Evolutionary conservation across 2,888 invertebrate species (phyloP).

Genomic region (Tryphoninae sp.): DNA sequence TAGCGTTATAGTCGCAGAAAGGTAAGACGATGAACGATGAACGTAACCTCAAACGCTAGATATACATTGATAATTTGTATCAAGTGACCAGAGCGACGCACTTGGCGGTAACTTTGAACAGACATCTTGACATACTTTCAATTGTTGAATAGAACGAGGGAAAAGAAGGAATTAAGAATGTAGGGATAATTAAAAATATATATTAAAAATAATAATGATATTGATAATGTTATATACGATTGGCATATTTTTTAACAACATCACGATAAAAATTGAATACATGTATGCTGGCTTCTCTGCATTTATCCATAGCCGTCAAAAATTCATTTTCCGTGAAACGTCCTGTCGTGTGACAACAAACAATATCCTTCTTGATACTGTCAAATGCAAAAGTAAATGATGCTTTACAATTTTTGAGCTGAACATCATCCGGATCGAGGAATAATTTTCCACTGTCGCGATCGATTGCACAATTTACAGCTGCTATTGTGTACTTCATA

Average conservation of each 20-base stretch:
- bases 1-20: not conserved
- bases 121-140: not conserved
- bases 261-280: slow-evolving; percentile 89
- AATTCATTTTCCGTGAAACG: slow-evolving; percentile 86
- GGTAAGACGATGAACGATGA: not conserved
- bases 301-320: slow-evolving; percentile 85
- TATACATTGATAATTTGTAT: not conserved
- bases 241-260: slow-evolving; percentile 84
- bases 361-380: slow-evolving; percentile 83
- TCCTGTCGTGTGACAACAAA: slow-evolving; percentile 88
- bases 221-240: slow-evolving; percentile 67
- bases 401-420: slow-evolving; percentile 84
- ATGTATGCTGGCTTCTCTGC: slow-evolving; percentile 86
- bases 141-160: not conserved
- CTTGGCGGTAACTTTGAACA: slow-evolving; percentile 18
- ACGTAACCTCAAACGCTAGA: slow-evolving; percentile 5
- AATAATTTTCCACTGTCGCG: slow-evolving; percentile 83
- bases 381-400: slow-evolving; percentile 90
- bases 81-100: not conserved
- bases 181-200: not conserved
- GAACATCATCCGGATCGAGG: slow-evolving; percentile 84
- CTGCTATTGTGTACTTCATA: slow-evolving; percentile 91
- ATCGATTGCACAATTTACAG: slow-evolving; percentile 88
- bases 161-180: not conserved
- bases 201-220: slow-evolving; percentile 32